These are phyloP conservation scores for Sorex araneus DNA, from an alignment of 2,113 vertebrate species.

Conservation along the genomic window DNA sequence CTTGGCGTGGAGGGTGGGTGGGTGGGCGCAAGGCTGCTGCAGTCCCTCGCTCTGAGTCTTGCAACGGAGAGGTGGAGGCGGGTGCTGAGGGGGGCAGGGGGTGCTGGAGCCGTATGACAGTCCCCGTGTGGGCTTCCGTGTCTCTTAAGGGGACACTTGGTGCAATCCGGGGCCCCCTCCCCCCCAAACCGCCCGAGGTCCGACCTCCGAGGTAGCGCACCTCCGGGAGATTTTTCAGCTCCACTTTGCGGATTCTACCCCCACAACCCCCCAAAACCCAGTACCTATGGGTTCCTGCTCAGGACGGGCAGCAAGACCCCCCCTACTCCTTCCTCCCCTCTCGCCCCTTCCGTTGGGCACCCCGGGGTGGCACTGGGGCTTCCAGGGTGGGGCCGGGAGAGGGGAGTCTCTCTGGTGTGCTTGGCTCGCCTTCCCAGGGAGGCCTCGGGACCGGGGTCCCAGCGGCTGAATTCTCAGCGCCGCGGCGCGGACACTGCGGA, in stretches of 20 bases:
- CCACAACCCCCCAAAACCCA: neutral
- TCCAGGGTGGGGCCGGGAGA: constrained; percentile 66
- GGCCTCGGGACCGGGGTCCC: constrained; percentile 79
- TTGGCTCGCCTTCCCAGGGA: constrained; percentile 21
- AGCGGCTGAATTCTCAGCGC: constrained; percentile 68
- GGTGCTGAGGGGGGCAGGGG: neutral
- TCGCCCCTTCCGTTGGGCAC: constrained; percentile 32
- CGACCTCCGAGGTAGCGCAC: constrained; percentile 62
- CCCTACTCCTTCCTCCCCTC: constrained; percentile 14
- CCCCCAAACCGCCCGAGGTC: constrained; percentile 68
- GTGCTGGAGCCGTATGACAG: constrained; percentile 65
- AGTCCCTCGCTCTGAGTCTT: constrained; percentile 77
- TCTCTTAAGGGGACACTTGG: constrained; percentile 71
- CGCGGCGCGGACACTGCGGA: constrained; percentile 78
- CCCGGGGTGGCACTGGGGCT: constrained; percentile 53
- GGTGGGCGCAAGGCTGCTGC: constrained; percentile 77
- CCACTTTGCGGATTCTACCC: constrained; percentile 66
- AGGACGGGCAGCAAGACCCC: constrained; percentile 68
- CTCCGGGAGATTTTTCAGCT: constrained; percentile 48
- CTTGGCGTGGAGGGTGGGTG: constrained; percentile 71
- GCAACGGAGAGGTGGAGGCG: constrained; percentile 59
- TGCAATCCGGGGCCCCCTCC: constrained; percentile 69
- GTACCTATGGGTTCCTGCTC: constrained; percentile 62
- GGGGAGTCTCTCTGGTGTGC: constrained; percentile 43
- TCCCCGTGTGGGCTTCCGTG: constrained; percentile 59